Evolutionary conservation across 2,113 vertebrate genomes (phyloP), one percentile per base, ranked within the genome.

Genomic region (Formicarius rufipectus): DNA sequence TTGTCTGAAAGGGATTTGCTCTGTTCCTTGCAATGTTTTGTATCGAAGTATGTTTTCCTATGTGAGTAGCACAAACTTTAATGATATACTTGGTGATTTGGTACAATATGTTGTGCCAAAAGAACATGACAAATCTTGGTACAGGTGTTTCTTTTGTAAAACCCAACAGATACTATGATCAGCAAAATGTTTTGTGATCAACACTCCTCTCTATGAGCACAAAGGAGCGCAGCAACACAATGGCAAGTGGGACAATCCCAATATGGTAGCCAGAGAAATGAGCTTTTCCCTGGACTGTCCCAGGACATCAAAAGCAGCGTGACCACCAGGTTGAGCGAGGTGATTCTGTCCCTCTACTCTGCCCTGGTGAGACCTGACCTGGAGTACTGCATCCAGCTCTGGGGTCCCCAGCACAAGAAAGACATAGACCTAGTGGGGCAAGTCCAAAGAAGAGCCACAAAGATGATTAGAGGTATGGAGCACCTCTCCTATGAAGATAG

Each of bases 251-350:
- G 28, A 21, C 44, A 77, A 53, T 37, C 30, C 20, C 42, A n/a
- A 5, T 11, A 16, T 0, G 2, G 58, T 23, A 45, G 58, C 25
- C 14, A 39, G 14, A 52, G 71, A 77, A 71, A 58, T 0, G 1
- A 64, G 56, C 28, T 9, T 10, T 20, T 56, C 10, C 9, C 31
- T 9, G 30, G 35, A 31, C 60, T 86, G 45, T 31, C 53, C n/a
- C n/a, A 17, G 24, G 59, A 19, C 59, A 39, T 28, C 35, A 28
- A 39, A 62, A 62, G 37, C 24, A 19, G 37, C 10, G 3, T 40
- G 37, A 25, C 12, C 25, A 62, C 17, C 25, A 20, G 25, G 60
- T 28, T 1, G 2, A 62, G 25, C 37, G 25, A 27, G 24, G 11
- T 27, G 16, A 28, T 62, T 62, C 25, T 60, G 15, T 16, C 25